Evolutionary conservation across 2,888 invertebrate genomes (phyloP).

Genomic region (Machimus atricapillus): DNA sequence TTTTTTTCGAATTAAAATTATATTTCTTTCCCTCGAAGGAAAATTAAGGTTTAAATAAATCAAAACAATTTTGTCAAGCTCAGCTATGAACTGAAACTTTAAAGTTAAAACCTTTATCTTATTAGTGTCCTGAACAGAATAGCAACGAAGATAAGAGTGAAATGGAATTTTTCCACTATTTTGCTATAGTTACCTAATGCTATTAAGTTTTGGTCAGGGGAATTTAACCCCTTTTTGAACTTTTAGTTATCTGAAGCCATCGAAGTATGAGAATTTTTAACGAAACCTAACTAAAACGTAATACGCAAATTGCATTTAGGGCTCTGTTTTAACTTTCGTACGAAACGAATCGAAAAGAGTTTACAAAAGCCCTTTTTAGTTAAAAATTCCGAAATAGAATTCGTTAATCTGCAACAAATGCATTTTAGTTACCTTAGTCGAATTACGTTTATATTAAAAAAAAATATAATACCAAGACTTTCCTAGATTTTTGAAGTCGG

Average conservation of each 20-base stretch:
- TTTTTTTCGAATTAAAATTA: not conserved
- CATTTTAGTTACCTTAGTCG: no score
- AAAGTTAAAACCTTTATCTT: not conserved
- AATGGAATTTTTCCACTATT: not conserved
- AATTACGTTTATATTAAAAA: no score
- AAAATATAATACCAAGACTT: no score
- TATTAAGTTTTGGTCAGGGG: not conserved
- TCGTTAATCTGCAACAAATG: no score
- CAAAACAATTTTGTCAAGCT: not conserved
- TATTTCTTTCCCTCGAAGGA: no score
- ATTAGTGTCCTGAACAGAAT: not conserved
- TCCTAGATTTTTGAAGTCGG: no score
- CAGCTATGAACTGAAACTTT: not conserved
- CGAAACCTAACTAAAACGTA: not conserved
- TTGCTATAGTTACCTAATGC: not conserved
- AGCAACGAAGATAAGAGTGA: not conserved
- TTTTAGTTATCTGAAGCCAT: not conserved
- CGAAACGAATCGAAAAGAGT: no score
- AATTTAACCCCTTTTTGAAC: not conserved
- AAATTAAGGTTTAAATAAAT: not conserved
- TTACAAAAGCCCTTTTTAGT: no score
- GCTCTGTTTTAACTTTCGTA: no score
- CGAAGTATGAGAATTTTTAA: not conserved
- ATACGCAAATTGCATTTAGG: not conserved
- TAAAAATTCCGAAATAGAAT: no score